phyloP scores from a whole-genome alignment of 2,797 vertebrate genomes.

The Taenioides sp. region DNA sequence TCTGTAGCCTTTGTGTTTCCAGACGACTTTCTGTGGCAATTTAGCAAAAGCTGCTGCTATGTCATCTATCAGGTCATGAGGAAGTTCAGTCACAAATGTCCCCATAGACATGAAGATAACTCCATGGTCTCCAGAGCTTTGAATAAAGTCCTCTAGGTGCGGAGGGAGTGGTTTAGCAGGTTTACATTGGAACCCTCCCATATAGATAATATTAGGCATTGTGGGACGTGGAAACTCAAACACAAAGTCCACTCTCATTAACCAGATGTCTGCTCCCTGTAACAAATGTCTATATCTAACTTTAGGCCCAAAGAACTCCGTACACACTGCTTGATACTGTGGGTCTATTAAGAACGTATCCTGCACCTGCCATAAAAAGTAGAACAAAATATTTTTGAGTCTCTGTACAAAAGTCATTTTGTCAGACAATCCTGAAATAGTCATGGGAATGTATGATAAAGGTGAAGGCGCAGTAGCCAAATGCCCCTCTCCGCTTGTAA shows the following conservation, averaged over 20 bases:
- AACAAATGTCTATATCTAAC: slow-evolving; percentile 57
- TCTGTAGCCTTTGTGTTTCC: slow-evolving; percentile 62
- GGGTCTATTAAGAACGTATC: slow-evolving; percentile 19
- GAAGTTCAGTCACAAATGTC: slow-evolving; percentile 61
- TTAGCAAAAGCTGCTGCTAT: slow-evolving; percentile 68
- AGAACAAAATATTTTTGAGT: slow-evolving; percentile 47
- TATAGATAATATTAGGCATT: slow-evolving; percentile 78
- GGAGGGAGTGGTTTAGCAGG: slow-evolving; percentile 63
- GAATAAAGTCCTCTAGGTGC: slow-evolving; percentile 69
- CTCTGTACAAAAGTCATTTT: slow-evolving; percentile 55
- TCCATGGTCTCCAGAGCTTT: slow-evolving; percentile 73
- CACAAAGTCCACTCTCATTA: slow-evolving; percentile 77
- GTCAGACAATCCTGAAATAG: slow-evolving; percentile 42
- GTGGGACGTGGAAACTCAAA: slow-evolving; percentile 78
- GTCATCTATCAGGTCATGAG: slow-evolving; percentile 50
- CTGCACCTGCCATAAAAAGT: slow-evolving; percentile 20
- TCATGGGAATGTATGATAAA: slow-evolving; percentile 58
- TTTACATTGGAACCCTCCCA: slow-evolving; percentile 77
- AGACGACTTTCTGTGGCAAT: slow-evolving; percentile 75
- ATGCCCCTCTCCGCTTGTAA: slow-evolving; percentile 54
- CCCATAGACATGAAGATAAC: slow-evolving; percentile 78
- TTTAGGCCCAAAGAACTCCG: slow-evolving; percentile 57
- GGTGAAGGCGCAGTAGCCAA: slow-evolving; percentile 51
- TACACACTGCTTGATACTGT: slow-evolving; percentile 59
- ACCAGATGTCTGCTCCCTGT: slow-evolving; percentile 72